Evolutionary conservation across 1,140 invertebrate species (phyloP), one percentile per base, ranked within the genome.

Genomic region (Cepaea nemoralis): DNA sequence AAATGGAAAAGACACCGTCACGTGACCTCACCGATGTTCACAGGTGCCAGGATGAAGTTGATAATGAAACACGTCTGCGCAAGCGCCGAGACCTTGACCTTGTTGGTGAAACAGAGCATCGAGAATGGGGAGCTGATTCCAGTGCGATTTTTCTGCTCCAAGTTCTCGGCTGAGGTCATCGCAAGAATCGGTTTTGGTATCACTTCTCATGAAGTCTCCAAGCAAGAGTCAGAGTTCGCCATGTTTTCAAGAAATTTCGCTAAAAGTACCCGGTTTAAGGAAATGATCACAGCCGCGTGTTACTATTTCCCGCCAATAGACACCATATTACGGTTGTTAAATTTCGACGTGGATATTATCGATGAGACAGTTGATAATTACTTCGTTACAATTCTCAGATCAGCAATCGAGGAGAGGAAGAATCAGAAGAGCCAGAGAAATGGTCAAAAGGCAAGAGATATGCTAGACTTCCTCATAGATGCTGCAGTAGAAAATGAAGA

Each of bases 1-100:
- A 73, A 14, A 42, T 73, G 70, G 70, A 39, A 27, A n/a, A 40
- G 70, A 40, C 37, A 73, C n/a, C 70, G 70, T 10, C 70, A 73
- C 14, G 70, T 73, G 37, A 24, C 42, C 6, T 40, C 35, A 8
- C 70, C 70, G 1, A 73, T 73, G 70, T 73, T 73, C 31, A 73
- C 70, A 14, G 70, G 70, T 12, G 37, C n/a, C 40, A 39, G n/a
- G 45, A 73, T 73, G 70, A 73, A 48, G 31, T 12, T 45, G 31
- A 73, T 73, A 6, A 33, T 73, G 3, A 33, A 40, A 10, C 70
- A 73, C 40, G 42, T 73, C 3, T 27, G n/a, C 12, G 37, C 37
- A 6, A 73, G 70, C 24, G 70, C 70, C 14, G n/a, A 27, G 12
- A 73, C 31, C 10, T n/a, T 73, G n/a, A 48, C 70, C 3, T 1